Base-by-base conservation (phyloP, 2,888 invertebrate species). In the Brachylomia viminalis region DNA sequence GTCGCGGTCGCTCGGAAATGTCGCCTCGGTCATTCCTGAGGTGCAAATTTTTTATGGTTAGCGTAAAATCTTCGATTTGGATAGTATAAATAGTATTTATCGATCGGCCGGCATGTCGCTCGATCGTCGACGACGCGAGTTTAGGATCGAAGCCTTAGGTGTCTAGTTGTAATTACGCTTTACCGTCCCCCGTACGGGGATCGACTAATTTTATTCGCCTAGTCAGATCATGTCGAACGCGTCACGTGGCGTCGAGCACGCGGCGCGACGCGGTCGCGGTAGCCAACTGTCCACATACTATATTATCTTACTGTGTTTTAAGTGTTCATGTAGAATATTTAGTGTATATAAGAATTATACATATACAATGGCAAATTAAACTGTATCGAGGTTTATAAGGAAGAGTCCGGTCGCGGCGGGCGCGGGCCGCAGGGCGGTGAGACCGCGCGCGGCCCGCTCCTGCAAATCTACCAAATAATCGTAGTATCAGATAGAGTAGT, bases 321-420 rank as follows among this genome's bases (percentile, higher is more conserved):
- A 95, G 95, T 95, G 95, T 95, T 95, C 95, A 95, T 93, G 94
- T 95, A 95, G 95, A 93, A 90, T 94, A 93, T 92, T 93, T 95
- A 95, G 94, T 94, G 94, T 95, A 94, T 91, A 94, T 95, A 95
- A 95, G 94, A 94, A 94, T 93, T 92, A 94, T 94, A 93, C 93
- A 94, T 94, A 94, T 88, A 88, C 87, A 87, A 88, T 90, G 92
- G 93, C 93, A 93, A 92, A 93, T 77, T 45, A 83, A 80, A 82
- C 85, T 85, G 86, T 85, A 87, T 87, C 85, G 87, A 88, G 86
- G 86, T 86, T 86, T 86, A 84, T 88, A 84, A 87, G 78, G 79
- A 83, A 76, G 81, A 82, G 85, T 83, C 88, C 88, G 88, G 89
- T 87, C 89, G 88, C 83, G 85, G 84, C 87, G 84, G 83, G 86